Evolutionary conservation across 92 coral and sea anemone genomes (phyloP).

Genomic region (Umimayanthus chanpuru): DNA sequence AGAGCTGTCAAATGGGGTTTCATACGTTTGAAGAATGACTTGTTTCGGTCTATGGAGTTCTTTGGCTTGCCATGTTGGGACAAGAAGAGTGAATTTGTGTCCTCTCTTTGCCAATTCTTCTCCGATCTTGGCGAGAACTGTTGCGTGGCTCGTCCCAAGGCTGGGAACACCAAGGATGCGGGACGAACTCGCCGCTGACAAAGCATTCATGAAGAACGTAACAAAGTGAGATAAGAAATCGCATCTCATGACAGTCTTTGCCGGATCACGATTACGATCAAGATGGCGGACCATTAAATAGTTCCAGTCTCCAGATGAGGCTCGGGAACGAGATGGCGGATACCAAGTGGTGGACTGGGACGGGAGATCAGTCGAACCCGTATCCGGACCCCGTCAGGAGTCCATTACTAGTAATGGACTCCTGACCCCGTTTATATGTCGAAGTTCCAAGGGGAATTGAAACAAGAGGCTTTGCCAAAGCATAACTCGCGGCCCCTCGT

Average conservation of each 20-base stretch:
- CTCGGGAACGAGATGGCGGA: too few relatives aligned
- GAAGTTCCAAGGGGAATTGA: too few relatives aligned
- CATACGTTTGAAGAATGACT: slow-evolving; percentile 45
- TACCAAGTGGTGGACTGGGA: too few relatives aligned
- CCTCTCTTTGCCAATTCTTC: slow-evolving; percentile 67
- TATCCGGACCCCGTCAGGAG: too few relatives aligned
- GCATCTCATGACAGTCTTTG: background rate
- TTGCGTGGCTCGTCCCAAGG: slow-evolving; percentile 72
- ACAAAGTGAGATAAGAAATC: background rate
- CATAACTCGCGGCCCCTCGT: too few relatives aligned
- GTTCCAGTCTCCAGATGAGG: too few relatives aligned
- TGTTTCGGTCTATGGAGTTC: slow-evolving; percentile 20
- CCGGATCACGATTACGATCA: too few relatives aligned
- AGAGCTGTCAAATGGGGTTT: slow-evolving; percentile 52
- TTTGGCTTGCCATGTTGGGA: slow-evolving; percentile 61
- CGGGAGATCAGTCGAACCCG: too few relatives aligned
- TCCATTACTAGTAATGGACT: too few relatives aligned
- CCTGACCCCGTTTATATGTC: too few relatives aligned
- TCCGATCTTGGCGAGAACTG: slow-evolving; percentile 71
- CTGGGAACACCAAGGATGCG: slow-evolving; percentile 78
- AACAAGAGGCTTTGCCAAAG: too few relatives aligned
- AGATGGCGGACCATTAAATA: too few relatives aligned
- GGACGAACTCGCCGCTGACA: background rate
- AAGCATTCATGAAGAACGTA: background rate
- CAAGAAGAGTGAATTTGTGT: slow-evolving; percentile 63